Percentiles rank a stretch among this genome's conserved stretches.
These are phyloP conservation scores for Periophthalmus modestus DNA, from an alignment of 2,113 vertebrate species.

Conservation along the genomic window DNA sequence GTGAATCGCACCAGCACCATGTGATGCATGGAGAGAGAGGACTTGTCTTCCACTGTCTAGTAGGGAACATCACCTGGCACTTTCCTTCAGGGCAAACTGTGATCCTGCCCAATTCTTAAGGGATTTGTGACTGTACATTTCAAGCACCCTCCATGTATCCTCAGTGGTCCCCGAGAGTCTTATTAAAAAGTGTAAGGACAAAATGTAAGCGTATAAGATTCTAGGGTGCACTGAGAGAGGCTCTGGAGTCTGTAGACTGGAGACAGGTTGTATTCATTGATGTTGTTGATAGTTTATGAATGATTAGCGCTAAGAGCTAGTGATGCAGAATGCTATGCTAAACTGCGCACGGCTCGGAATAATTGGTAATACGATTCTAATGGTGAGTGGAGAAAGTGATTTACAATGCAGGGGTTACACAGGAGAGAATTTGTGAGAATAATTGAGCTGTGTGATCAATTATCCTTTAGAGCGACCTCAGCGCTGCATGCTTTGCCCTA, in stretches of 20 bases:
- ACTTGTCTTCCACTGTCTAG: slow-evolving; percentile 18
- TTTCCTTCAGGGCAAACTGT: slow-evolving; percentile 16
- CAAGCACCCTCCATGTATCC: slow-evolving; percentile 30
- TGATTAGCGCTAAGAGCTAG: neutral
- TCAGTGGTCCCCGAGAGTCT: slow-evolving; percentile 21
- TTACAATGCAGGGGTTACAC: neutral
- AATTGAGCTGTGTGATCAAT: slow-evolving; percentile 7
- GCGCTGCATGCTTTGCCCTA: neutral
- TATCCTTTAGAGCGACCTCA: neutral
- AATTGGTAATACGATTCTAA: neutral
- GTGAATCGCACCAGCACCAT: neutral
- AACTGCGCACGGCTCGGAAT: neutral
- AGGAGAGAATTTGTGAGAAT: neutral
- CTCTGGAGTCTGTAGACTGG: too few species aligned
- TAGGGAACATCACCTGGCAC: slow-evolving; percentile 16
- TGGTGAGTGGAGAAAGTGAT: neutral
- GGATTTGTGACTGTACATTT: slow-evolving; percentile 37
- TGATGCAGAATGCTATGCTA: neutral
- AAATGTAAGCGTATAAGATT: slow-evolving; percentile 1
- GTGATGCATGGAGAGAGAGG: neutral
- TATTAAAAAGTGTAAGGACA: neutral
- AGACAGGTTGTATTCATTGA: neutral
- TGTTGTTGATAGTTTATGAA: neutral
- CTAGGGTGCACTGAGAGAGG: neutral
- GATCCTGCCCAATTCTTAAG: slow-evolving; percentile 10